A percentile compares a stretch with the other conserved stretches of the same genome.
These are phyloP conservation scores for Subanguina moxae DNA, from an alignment of 1,140 invertebrate species.

Conservation along the genomic window DNA sequence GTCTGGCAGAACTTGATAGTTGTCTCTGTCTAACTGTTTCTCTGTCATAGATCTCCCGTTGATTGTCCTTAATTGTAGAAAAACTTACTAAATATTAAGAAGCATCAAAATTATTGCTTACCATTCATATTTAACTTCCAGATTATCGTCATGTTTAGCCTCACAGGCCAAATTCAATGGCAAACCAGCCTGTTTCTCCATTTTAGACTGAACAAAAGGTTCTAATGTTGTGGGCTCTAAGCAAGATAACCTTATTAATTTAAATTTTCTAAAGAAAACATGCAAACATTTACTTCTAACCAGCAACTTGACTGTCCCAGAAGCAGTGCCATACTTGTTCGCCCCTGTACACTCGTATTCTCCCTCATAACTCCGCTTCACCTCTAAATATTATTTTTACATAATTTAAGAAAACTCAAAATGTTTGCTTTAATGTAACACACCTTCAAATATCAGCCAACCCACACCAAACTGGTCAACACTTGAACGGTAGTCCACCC, in stretches of 20 bases:
- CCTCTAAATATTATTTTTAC: constrained; percentile 69
- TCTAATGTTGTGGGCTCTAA: constrained; percentile 51
- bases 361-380: constrained; percentile 65
- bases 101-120: constrained; percentile 50
- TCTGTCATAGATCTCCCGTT: constrained; percentile 67
- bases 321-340: constrained; percentile 55
- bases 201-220: constrained; percentile 40
- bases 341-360: constrained; percentile 55
- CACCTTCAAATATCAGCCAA: constrained; percentile 67
- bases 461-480: constrained; percentile 67
- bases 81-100: too few relatives aligned
- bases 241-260: constrained; percentile 19
- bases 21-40: constrained; percentile 42
- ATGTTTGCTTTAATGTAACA: too few relatives aligned
- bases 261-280: not conserved
- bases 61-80: constrained; percentile 67
- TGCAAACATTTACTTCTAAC: constrained; percentile 50
- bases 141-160: constrained; percentile 76
- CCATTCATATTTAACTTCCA: constrained; percentile 81
- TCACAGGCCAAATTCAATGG: constrained; percentile 87
- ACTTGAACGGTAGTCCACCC: constrained; percentile 33
- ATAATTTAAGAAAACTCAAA: too few relatives aligned
- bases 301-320: constrained; percentile 41
- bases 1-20: constrained; percentile 66
- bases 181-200: constrained; percentile 67